Percentiles rank a stretch among this genome's conserved stretches.
These are phyloP conservation scores for Saxidomus purpurata DNA, from an alignment of 1,140 invertebrate species.

Conservation along the genomic window DNA sequence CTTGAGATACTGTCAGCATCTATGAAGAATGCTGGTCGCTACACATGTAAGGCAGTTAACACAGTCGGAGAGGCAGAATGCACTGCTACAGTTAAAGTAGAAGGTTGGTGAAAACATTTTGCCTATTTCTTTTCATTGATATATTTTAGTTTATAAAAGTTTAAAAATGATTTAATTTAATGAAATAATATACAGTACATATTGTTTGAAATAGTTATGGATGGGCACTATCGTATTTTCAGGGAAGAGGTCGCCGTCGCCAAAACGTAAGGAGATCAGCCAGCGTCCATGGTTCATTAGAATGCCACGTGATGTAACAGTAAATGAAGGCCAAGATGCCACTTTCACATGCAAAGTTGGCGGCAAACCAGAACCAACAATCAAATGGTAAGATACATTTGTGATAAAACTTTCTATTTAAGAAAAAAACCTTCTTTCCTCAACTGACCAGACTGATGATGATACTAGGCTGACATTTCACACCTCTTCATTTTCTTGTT, in stretches of 20 bases:
- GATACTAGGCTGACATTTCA: not conserved
- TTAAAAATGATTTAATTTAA: too few species aligned
- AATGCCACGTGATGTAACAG: conserved; percentile 79
- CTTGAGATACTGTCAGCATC: conserved; percentile 78
- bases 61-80: conserved; percentile 85
- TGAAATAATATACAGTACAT: too few species aligned
- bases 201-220: too few species aligned
- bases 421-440: too few species aligned
- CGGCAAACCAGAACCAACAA: conserved; percentile 82
- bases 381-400: conserved; percentile 82
- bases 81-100: conserved; percentile 78
- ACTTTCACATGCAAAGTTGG: conserved; percentile 80
- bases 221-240: too few species aligned
- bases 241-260: conserved; percentile 50
- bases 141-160: too few species aligned
- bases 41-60: conserved; percentile 95
- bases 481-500: too few species aligned
- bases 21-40: conserved; percentile 91
- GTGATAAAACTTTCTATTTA: too few species aligned
- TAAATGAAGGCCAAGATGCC: conserved; percentile 81
- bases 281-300: conserved; percentile 76
- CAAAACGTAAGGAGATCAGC: conserved; percentile 45
- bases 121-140: too few species aligned
- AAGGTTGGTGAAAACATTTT: conserved; percentile 76
- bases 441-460: too few species aligned